phyloP scores from a whole-genome alignment of 2,113 vertebrate genomes.

The Nibea albiflora region DNA sequence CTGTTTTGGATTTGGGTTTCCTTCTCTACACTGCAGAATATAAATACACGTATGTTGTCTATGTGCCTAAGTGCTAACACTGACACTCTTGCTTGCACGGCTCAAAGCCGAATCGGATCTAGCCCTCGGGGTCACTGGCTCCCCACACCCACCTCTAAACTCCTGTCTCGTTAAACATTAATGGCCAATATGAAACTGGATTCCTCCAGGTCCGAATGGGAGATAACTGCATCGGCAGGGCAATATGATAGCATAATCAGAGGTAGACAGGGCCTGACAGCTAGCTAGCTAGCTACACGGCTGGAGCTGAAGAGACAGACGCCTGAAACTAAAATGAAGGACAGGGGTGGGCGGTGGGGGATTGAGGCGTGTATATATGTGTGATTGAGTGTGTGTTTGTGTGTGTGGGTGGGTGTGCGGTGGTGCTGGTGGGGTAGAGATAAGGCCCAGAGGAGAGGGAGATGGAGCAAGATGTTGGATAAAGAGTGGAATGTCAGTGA shows the following conservation, averaged over 20 bases:
- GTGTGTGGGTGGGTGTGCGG: slow-evolving; percentile 7
- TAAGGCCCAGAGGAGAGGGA: slow-evolving; percentile 62
- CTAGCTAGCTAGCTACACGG: slow-evolving; percentile 39
- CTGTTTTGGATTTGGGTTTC: not conserved
- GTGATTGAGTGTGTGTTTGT: slow-evolving; percentile 26
- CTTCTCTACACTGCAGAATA: not conserved
- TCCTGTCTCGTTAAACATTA: slow-evolving; percentile 80
- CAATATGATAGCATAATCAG: slow-evolving; percentile 81
- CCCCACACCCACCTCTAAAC: slow-evolving; percentile 60
- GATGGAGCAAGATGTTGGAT: slow-evolving; percentile 57
- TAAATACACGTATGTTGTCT: not conserved
- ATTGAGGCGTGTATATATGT: not conserved
- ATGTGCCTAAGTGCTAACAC: slow-evolving; percentile 10
- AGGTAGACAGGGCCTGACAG: slow-evolving; percentile 66
- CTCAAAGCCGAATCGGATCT: slow-evolving; percentile 30
- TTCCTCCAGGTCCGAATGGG: slow-evolving; percentile 64
- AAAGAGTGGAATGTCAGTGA: slow-evolving; percentile 58
- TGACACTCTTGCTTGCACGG: not conserved
- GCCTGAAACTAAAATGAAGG: slow-evolving; percentile 58
- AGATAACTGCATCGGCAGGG: slow-evolving; percentile 75
- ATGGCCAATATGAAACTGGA: slow-evolving; percentile 82
- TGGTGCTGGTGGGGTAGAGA: slow-evolving; percentile 56
- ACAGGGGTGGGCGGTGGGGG: not conserved
- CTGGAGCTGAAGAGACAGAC: slow-evolving; percentile 57
- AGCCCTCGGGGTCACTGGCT: slow-evolving; percentile 52